Conservation (phyloP, 1,140 invertebrate genomes). For the Aphelenchoides besseyi region DNA sequence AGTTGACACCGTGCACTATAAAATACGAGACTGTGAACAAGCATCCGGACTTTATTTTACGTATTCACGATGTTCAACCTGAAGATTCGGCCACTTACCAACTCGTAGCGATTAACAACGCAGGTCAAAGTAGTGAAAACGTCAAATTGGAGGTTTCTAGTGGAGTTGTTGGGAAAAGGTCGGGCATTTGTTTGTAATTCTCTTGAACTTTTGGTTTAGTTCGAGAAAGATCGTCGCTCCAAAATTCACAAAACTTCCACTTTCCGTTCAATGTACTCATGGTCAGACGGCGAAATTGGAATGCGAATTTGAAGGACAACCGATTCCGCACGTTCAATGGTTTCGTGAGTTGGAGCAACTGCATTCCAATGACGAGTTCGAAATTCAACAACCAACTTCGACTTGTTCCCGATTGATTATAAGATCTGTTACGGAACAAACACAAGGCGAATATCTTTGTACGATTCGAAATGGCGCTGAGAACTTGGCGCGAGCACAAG, state of each 20-base stretch:
- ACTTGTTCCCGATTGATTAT: constrained; percentile 31
- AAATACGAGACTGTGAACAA: constrained; percentile 48
- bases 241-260: constrained; percentile 41
- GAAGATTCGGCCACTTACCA: constrained; percentile 49
- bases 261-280: constrained; percentile 46
- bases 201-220: background rate
- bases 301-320: constrained; percentile 48
- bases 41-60: constrained; percentile 42
- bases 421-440: constrained; percentile 22
- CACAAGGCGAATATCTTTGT: constrained; percentile 55
- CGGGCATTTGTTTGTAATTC: background rate
- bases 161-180: background rate
- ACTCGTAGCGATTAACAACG: constrained; percentile 48
- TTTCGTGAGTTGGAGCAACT: constrained; percentile 46
- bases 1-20: constrained; percentile 30
- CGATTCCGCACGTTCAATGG: constrained; percentile 44
- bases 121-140: constrained; percentile 30
- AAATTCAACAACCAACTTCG: constrained; percentile 31
- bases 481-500: constrained; percentile 52
- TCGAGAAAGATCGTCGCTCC: constrained; percentile 24
- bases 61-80: constrained; percentile 35
- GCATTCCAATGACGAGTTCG: constrained; percentile 29
- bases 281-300: constrained; percentile 47
- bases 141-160: constrained; percentile 6
- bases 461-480: constrained; percentile 54